Evolutionary conservation across 2,113 vertebrate species (phyloP), one percentile per base, ranked within the genome.

Genomic region (Argyrosomus japonicus): DNA sequence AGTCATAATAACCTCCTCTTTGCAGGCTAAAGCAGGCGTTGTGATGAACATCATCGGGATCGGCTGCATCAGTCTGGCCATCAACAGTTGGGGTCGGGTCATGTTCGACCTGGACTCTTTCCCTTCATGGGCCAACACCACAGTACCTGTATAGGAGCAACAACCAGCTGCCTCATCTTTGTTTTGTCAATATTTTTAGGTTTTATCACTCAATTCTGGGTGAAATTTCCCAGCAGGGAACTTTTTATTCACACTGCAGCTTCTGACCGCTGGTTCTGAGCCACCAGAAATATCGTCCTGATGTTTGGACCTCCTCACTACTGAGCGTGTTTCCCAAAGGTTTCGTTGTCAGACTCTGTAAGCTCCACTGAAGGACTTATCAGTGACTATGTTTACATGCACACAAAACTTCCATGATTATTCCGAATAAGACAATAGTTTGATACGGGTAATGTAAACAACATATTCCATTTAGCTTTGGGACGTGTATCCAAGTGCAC

Each of bases 21-120:
- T 76, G 82, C 94, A 99, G 98, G 95, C 96, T 47, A 97, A 85
- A 90, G 71, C 95, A 1, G 98, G 98, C n/a, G 60, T 97, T 14
- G 81, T 98, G 63, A 96, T 99, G 97, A 99, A 99, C 78, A 15
- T 99, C 68, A 96, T 99, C 25, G 97, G 96, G 63, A 90, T 99
- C 51, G 11, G 92, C 63, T 97, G 95, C 91, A 94, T 97, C 82
- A 96, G 92, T 27, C 50, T 99, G 86, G 96, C 97, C 10, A 95
- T 99, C 88, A 99, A 99, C 95, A 99, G 93, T 11, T 99, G 98
- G 98, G 98, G 97, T 32, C 91, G 88, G 0, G 65, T 87, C 65
- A 81, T 99, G 74, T 99, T 99, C 86, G 57, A 91, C 3, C 94
- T 99, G 90, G 95, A 97, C 90, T 90, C 91, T 0, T 99, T 97